Base-by-base conservation (phyloP, 2,113 vertebrate genomes). In the Oryzias curvinotus region DNA sequence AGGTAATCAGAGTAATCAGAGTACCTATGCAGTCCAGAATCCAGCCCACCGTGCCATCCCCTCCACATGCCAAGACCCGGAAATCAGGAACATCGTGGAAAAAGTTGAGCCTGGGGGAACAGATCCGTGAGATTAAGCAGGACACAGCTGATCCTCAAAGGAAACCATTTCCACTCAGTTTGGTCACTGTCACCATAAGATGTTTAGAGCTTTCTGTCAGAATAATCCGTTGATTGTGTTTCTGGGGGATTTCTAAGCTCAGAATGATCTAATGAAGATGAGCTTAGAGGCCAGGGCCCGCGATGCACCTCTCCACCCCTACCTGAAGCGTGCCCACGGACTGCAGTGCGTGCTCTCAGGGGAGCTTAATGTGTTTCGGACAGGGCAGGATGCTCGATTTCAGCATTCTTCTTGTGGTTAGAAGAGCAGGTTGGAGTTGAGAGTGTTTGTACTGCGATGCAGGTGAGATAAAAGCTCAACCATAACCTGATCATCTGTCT, bases 21-120 rank as follows among this genome's bases (percentile, higher is more conserved):
- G 60, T 84, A 97, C 95, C 95, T 57, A 96, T 95, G 57, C 91
- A 93, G 80, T 97, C 95, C 17, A 96, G 90, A 81, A 97, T 96
- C 95, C 95, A 96, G 71, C 95, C 95, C 62, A 96, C 95, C 0
- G 95, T 96, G 75, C 95, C 95, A 6, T 96, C 95, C 2, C 95
- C 95, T 1, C 95, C 95, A 42, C 95, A 96, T 1, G 95, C 95
- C 58, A 97, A 88, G 58, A 97, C 87, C 42, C 92, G 93, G 79
- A 91, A 94, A 54, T 94, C 86, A 19, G 94, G 91, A 50, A 95
- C 92, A 1, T 96, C 95, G 17, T 89, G 92, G 87, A 97, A 96
- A 68, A 97, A 95, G 82, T 88, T 95, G 36, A 97, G 91, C 68
- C 95, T 97, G 26, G 19, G 43, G 57, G 64, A 87, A 51, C 48